These are phyloP conservation scores for Lydus trimaculatus DNA, from an alignment of 2,888 invertebrate genomes.

Conservation along the genomic window DNA sequence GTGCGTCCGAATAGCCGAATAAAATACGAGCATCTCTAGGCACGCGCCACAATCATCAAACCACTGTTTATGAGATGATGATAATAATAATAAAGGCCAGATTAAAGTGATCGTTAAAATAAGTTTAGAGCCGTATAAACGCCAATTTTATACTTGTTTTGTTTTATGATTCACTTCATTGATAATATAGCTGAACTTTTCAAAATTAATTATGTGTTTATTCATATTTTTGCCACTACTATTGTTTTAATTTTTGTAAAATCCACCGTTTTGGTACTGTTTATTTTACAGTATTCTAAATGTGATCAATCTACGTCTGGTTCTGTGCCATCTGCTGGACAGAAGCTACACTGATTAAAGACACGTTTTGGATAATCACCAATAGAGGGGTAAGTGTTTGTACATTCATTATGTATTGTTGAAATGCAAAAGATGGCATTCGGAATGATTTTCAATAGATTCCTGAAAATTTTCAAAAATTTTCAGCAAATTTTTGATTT, in stretches of 20 bases:
- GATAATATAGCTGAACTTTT: conserved; percentile 46
- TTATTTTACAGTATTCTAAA: conserved; percentile 27
- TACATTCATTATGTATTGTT: conserved; percentile 6
- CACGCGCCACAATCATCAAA: conserved; percentile 57
- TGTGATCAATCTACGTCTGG: conserved; percentile 29
- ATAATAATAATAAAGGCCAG: conserved; percentile 60
- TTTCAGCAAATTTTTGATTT: background rate
- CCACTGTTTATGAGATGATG: conserved; percentile 57
- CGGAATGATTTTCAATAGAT: background rate
- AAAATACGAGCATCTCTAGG: conserved; percentile 58
- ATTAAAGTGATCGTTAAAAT: conserved; percentile 61
- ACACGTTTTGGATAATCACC: conserved; percentile 40
- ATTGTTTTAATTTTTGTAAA: too few species aligned
- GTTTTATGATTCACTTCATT: conserved; percentile 57
- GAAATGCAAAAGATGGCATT: conserved; percentile 30
- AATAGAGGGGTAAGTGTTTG: conserved; percentile 40
- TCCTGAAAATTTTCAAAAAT: background rate
- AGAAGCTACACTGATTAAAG: conserved; percentile 46
- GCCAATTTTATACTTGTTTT: conserved; percentile 58
- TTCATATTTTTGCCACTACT: background rate
- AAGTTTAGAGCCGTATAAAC: conserved; percentile 59
- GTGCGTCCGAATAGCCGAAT: conserved; percentile 58
- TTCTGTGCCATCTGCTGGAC: conserved; percentile 52
- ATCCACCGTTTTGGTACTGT: background rate
- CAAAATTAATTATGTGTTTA: too few species aligned